Conservation (phyloP, 1,140 invertebrate genomes). For the Caenorhabditis briggsae region DNA sequence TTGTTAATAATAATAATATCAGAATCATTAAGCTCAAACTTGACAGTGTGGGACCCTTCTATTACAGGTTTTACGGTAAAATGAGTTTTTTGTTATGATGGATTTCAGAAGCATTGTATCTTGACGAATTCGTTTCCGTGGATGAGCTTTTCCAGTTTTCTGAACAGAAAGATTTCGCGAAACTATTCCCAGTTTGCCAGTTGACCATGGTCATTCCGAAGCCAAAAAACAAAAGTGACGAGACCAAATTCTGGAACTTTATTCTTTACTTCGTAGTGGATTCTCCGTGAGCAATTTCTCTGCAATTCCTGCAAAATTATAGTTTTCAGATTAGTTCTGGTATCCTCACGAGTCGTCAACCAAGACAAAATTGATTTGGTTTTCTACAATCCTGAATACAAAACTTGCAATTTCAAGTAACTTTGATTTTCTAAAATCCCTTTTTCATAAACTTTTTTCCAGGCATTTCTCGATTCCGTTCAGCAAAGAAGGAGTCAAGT, state of each 20-base stretch:
- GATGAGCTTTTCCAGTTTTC: constrained; percentile 15
- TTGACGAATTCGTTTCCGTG: constrained; percentile 2
- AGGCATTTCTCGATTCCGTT: constrained; percentile 45
- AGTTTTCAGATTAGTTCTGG: not conserved
- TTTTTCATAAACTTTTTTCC: not conserved
- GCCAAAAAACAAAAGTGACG: constrained; percentile 2
- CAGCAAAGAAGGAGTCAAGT: constrained; percentile 37
- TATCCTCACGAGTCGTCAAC: not conserved
- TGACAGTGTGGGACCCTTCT: too few species aligned
- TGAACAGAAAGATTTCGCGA: constrained; percentile 29
- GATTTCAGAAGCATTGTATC: constrained; percentile 21
- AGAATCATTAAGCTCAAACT: too few species aligned
- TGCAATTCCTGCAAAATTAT: not conserved
- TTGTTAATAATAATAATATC: too few species aligned
- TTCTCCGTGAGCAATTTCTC: constrained; percentile 17
- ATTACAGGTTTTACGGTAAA: not conserved
- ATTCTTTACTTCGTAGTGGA: constrained; percentile 11
- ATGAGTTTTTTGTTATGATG: not conserved
- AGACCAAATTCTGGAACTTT: constrained; percentile 16
- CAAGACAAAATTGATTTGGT: constrained; percentile 41
- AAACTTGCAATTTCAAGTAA: constrained; percentile 38
- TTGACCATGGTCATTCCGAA: not conserved
- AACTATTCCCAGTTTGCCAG: constrained; percentile 26
- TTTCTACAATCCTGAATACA: not conserved
- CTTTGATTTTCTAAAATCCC: too few species aligned